Base-by-base conservation (phyloP, 2,113 vertebrate genomes). In the Saguinus imperator region DNA sequence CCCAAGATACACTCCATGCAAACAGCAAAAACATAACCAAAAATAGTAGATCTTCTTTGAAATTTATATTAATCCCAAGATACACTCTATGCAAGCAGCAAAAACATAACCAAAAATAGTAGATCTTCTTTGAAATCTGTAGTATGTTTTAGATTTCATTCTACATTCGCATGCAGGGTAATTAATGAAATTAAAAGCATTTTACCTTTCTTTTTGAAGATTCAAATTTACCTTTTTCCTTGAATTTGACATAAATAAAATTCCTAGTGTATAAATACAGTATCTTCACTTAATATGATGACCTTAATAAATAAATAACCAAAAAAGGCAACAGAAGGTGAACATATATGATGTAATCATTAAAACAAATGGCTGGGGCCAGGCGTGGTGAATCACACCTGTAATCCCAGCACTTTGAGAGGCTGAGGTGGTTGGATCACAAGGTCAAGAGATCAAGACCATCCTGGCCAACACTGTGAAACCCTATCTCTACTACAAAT, bases 81-180 rank as follows among this genome's bases (percentile, higher is more conserved):
- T 43, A 82, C 2, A 89, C 45, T 79, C 37, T 45, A 89, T 35
- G 70, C 6, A 87, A 45, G 37, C 70, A 75, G 29, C 10, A 80
- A 94, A 92, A 90, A 48, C 70, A 14, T 94, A 75, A 91, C 4
- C 37, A 91, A 89, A 90, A 84, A 48, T 61, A 13, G 43, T 64
- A 48, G 58, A 43, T 82, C 20, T 25, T 94, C 20, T 89, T 77
- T 50, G 25, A 94, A 87, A 29, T 45, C 50, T 85, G 17, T 43
- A 89, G 9, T 88, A 70, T 29, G 52, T 87, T 91, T 76, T 77
- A 77, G 10, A 58, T 82, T 94, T 94, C 23, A 86, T 87, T 90
- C n/a, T 73, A 68, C 12, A 85, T 87, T 88, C 57, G 66, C 29
- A 95, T 25, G 5, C 21, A 68, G 6, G 57, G 14, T 75, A 29